Evolutionary conservation across 1,140 invertebrate genomes (phyloP), one percentile per base, ranked within the genome.

Genomic region (Eueides isabella): DNA sequence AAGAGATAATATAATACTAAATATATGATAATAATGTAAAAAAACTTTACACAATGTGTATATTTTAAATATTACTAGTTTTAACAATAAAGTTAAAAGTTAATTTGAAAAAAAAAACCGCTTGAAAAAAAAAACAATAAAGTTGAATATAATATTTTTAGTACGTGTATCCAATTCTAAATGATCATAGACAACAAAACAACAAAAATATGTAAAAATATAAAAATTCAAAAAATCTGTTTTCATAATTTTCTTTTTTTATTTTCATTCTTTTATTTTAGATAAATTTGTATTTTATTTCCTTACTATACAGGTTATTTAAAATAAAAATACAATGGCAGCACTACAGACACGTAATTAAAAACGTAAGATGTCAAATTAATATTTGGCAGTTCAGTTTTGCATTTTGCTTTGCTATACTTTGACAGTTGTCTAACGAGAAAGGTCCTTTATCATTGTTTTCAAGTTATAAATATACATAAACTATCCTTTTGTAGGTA

Each of bases 401-500:
- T 55, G 48, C 7, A 55, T 55, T 55, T 55, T 55, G 23, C 9
- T 26, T 44, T 26, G 48, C 23, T 23, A 64, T 64, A 33, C 33
- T 67, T 67, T 67, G 65, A 44, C 65, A 67, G 38, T 48, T 29
- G 5, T 28, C 23, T 29, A 11, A 26, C 5, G n/a, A 55, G 48
- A 68, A 68, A 68, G 29, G 23, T 30, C 29, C 41, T 19, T n/a
- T 16, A 61, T 68, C 66, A 55, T 68, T 68, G 66, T 68, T 44
- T 68, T 55, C 2, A 55, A 55, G 23, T 14, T 55, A 11, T 55
- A 23, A 26, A 26, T 23, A 55, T n/a, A 23, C 26, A 7, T 19
- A 44, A 44, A 23, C 23, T 26, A 55, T 55, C 19, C 19, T 55
- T 55, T 55, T 23, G 7, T 55, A 23, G 11, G 48, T 26, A 26